A percentile compares a stretch with the other conserved stretches of the same genome.
These are phyloP conservation scores for Aphelocoma coerulescens DNA, from an alignment of 2,113 vertebrate genomes.

Conservation along the genomic window DNA sequence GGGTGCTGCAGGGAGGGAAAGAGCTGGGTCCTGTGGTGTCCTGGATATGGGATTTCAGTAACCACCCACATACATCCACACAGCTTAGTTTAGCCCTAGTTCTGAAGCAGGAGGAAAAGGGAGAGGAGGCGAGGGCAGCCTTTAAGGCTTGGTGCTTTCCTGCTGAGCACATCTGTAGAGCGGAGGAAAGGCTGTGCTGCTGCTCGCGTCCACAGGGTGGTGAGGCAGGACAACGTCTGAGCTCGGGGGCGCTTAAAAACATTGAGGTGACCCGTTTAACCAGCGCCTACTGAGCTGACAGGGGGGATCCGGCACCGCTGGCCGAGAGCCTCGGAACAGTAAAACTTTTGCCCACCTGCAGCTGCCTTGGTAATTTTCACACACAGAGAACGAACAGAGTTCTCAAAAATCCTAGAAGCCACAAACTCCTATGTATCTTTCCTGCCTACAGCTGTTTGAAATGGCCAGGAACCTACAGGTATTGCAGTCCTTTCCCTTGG, in stretches of 20 bases:
- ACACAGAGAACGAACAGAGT: background rate
- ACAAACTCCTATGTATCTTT: background rate
- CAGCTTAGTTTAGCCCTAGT: background rate
- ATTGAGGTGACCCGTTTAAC: background rate
- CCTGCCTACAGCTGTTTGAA: background rate
- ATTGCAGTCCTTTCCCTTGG: background rate
- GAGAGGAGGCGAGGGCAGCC: background rate
- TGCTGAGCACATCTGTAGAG: too few relatives aligned
- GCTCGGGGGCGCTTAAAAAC: background rate
- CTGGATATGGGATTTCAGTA: background rate
- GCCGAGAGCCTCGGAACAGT: background rate
- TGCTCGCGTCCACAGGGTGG: conserved; percentile 14
- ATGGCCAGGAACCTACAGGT: background rate
- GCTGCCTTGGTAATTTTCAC: background rate
- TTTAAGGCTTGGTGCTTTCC: background rate
- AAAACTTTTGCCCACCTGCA: background rate
- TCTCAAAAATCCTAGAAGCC: background rate
- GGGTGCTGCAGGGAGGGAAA: background rate
- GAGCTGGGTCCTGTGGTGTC: background rate
- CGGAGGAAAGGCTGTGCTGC: background rate
- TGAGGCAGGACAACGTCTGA: background rate
- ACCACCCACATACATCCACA: background rate
- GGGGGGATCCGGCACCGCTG: rapidly evolving
- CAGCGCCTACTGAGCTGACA: rapidly evolving
- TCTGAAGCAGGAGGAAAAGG: background rate